A percentile compares a stretch with the other conserved stretches of the same genome.
Conservation (phyloP, 1,140 invertebrate species). For the Wiebesia pumilae region DNA sequence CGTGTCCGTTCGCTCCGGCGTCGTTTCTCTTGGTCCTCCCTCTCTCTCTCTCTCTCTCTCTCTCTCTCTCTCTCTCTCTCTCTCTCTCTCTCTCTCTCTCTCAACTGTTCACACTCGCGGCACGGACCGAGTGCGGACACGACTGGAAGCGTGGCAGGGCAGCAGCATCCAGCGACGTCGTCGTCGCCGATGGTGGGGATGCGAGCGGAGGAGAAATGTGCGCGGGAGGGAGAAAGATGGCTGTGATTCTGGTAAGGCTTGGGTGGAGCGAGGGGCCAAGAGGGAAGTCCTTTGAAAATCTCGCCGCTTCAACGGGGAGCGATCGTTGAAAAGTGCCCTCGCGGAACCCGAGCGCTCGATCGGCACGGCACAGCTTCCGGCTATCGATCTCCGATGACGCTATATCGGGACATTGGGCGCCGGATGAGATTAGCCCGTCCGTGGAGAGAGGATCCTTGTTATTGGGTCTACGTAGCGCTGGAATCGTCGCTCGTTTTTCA, state of each 20-base stretch:
- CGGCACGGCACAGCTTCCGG: too few relatives aligned
- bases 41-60: neutral
- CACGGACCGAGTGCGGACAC: neutral
- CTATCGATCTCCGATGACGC: too few relatives aligned
- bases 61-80: neutral
- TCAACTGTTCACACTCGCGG: neutral
- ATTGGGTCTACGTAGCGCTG: too few relatives aligned
- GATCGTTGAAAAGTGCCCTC: too few relatives aligned
- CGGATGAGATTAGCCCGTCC: too few relatives aligned
- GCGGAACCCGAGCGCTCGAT: too few relatives aligned
- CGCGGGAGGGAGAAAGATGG: conserved; percentile 13
- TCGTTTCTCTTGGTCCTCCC: neutral
- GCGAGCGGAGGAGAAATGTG: neutral
- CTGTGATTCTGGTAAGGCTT: neutral
- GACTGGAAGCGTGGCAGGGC: conserved; percentile 11
- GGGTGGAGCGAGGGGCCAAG: neutral
- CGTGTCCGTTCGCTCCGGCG: neutral
- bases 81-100: neutral
- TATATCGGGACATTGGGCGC: too few relatives aligned
- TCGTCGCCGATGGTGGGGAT: neutral
- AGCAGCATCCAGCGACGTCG: conserved; percentile 24
- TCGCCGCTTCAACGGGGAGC: neutral
- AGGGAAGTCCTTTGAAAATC: neutral
- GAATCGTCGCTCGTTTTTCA: too few relatives aligned
- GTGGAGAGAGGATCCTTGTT: too few relatives aligned